Base-by-base conservation (phyloP, 2,113 vertebrate genomes). In the Calonectris borealis region DNA sequence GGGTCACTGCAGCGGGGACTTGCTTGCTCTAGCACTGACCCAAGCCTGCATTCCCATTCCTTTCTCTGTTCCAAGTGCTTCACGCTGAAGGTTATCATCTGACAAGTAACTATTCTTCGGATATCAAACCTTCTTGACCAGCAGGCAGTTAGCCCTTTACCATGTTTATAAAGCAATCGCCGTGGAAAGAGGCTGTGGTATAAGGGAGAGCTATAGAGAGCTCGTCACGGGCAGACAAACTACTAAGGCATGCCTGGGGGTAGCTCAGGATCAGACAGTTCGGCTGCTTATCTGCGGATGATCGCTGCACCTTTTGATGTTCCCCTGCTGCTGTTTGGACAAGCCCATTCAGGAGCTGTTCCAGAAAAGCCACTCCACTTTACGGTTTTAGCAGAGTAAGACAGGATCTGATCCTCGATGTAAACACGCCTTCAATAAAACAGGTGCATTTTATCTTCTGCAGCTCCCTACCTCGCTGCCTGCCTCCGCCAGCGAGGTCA, bases 361-460 rank as follows among this genome's bases (percentile, higher is more conserved):
- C 96, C 95, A 94, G 94, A 93, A 89, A 51, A 96, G 91, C 78
- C 40, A 5, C 84, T 93, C 40, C 31, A 36, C 83, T 54, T 27
- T 58, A 94, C 27, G 3, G 84, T 89, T 89, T 86, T 58, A 89
- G 80, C 89, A 75, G 57, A 66, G 81, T 36, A 36, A 89, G 81
- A 34, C 83, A 77, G 88, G 83, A 88, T 88, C 83, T 80, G 90
- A 76, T 92, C 66, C 79, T 49, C 6, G 5, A 11, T 20, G 76
- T 65, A 88, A 94, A 93, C 71, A 93, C 1, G 0, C 44, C 88
- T 92, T 85, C 86, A 69, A 54, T 92, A 49, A 88, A 94, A 95
- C 96, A 97, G 96, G 96, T 96, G 95, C 80, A 96, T 86, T 87
- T 88, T 86, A 83, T 93, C 91, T 92, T 9, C 17, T 61, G 78